These are phyloP conservation scores for Microtus agrestis DNA, from an alignment of 2,797 vertebrate genomes.

Conservation along the genomic window DNA sequence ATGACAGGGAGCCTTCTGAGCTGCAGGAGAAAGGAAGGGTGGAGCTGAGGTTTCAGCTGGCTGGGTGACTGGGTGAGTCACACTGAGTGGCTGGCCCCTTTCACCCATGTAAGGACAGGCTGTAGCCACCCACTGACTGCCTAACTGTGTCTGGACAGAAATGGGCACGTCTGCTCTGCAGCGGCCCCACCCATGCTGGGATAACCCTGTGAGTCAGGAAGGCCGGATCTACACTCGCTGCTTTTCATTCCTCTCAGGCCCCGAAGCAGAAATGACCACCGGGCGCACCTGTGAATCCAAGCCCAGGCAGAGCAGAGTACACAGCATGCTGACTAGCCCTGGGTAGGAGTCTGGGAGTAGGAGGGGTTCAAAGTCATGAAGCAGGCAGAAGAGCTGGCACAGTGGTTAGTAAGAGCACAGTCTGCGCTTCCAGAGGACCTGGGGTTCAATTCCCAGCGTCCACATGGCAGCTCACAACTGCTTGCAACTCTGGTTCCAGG, in stretches of 20 bases:
- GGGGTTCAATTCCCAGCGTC: no score
- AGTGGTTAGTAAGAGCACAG: no score
- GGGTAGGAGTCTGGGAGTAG: neutral
- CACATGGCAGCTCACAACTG: no score
- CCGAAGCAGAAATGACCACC: neutral
- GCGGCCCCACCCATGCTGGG: neutral
- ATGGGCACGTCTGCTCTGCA: slow-evolving; percentile 71
- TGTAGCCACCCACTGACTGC: slow-evolving; percentile 69
- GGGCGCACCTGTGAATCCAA: neutral
- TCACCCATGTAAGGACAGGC: slow-evolving; percentile 74
- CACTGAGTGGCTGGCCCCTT: slow-evolving; percentile 48
- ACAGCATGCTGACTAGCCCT: neutral
- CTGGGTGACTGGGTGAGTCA: slow-evolving; percentile 73
- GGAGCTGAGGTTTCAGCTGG: slow-evolving; percentile 46
- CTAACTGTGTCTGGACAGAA: slow-evolving; percentile 77
- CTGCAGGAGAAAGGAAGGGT: slow-evolving; percentile 58
- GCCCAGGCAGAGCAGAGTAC: neutral
- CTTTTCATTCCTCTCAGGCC: neutral
- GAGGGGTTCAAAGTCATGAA: neutral
- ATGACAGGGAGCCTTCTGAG: slow-evolving; percentile 40
- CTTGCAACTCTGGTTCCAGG: no score
- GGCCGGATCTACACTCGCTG: neutral
- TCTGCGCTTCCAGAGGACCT: no score
- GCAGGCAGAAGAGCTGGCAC: no score
- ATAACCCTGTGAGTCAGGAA: slow-evolving; percentile 63